Conservation (phyloP, 2,888 invertebrate species). For the Drosophila pegasa region DNA sequence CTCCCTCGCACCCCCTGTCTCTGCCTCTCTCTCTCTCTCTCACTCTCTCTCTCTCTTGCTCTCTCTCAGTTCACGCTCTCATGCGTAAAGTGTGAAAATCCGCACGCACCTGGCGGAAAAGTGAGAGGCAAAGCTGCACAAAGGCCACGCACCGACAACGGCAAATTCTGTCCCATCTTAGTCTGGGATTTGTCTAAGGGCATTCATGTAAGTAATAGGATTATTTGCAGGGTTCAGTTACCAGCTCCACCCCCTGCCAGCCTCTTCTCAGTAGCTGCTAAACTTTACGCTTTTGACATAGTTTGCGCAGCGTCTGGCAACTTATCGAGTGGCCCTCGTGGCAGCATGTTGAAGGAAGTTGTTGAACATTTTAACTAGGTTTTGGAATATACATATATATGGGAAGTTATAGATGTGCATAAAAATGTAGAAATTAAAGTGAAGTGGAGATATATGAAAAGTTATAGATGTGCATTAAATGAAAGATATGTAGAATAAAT, state of each 20-base stretch:
- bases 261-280: not conserved
- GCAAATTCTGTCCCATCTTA: not conserved
- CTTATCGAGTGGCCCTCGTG: constrained; percentile 24
- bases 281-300: constrained; percentile 29
- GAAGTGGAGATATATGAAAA: no score
- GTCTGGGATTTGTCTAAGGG: constrained; percentile 51
- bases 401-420: no score
- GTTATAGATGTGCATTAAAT: no score
- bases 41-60: not conserved
- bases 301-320: constrained; percentile 27
- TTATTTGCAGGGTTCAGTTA: constrained; percentile 39
- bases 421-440: no score
- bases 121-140: constrained; percentile 43
- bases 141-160: constrained; percentile 42
- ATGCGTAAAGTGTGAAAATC: constrained; percentile 76
- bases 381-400: not conserved
- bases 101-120: constrained; percentile 59
- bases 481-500: no score
- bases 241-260: not conserved
- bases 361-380: not conserved
- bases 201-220: constrained; percentile 73
- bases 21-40: not conserved
- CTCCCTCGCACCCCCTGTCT: no score
- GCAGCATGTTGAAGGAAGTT: not conserved
- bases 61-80: constrained; percentile 21